A percentile compares a stretch with the other conserved stretches of the same genome.
phyloP scores from a whole-genome alignment of 2,113 vertebrate genomes.

The Pteropus alecto region DNA sequence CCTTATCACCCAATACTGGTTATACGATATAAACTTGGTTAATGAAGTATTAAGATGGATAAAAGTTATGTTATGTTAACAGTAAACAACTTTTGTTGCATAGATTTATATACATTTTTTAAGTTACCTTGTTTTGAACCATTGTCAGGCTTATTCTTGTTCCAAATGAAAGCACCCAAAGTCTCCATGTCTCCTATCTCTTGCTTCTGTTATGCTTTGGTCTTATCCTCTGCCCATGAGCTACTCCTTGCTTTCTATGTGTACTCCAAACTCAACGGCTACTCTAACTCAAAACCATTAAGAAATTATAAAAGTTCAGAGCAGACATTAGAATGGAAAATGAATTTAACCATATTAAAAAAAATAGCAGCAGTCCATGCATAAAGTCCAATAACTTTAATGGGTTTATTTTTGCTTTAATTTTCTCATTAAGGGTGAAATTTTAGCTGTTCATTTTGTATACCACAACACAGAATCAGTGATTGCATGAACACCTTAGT shows the following conservation, averaged over 20 bases:
- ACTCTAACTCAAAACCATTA: background rate
- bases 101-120: background rate
- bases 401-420: constrained; percentile 79
- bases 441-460: constrained; percentile 84
- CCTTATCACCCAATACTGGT: background rate
- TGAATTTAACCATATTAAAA: background rate
- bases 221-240: background rate
- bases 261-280: background rate
- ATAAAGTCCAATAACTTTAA: constrained; percentile 74
- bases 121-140: background rate
- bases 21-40: background rate
- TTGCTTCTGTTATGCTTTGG: background rate
- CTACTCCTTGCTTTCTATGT: background rate
- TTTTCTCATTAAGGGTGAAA: constrained; percentile 74
- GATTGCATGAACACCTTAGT: constrained; percentile 78
- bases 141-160: background rate
- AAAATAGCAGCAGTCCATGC: background rate
- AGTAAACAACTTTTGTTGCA: background rate
- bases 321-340: background rate
- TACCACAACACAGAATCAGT: constrained; percentile 87
- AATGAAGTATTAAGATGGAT: background rate
- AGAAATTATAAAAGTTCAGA: background rate
- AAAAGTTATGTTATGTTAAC: background rate
- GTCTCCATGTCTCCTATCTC: background rate
- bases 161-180: background rate